Percentiles rank a stretch among this genome's conserved stretches.
phyloP scores from a whole-genome alignment of 2,888 invertebrate genomes.

The Colletes collaris region DNA sequence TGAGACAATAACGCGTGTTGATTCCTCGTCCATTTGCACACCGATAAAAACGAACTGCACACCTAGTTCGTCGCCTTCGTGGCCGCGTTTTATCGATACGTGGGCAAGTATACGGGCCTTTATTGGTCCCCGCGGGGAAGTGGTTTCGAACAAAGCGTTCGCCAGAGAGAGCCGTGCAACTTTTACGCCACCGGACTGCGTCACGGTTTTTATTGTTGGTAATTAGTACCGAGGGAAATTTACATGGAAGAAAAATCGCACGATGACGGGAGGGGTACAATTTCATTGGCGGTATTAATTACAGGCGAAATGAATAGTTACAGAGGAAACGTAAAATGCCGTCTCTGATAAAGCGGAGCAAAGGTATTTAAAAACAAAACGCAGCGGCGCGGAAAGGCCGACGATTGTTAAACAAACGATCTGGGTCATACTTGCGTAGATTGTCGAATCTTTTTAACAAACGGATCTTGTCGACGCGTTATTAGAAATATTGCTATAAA shows the following conservation, averaged over 20 bases:
- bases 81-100: slow-evolving; percentile 16
- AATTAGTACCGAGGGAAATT: not conserved
- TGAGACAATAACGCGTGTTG: slow-evolving; percentile 59
- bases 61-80: not conserved
- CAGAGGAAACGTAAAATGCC: not conserved
- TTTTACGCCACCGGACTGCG: not conserved
- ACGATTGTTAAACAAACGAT: slow-evolving; percentile 19
- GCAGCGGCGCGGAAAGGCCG: not conserved
- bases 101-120: not conserved
- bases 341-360: slow-evolving; percentile 7
- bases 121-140: not conserved
- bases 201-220: not conserved
- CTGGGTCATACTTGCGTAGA: not conserved
- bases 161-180: not conserved
- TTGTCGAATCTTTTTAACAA: no score
- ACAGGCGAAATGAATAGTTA: slow-evolving; percentile 4
- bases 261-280: not conserved
- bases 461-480: no score
- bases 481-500: no score
- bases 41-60: slow-evolving; percentile 62
- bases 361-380: not conserved
- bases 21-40: slow-evolving; percentile 62
- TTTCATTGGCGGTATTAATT: slow-evolving; percentile 1
- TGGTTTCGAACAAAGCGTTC: not conserved
- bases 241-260: not conserved